Percentiles rank a stretch among this genome's conserved stretches.
phyloP scores from a whole-genome alignment of 2,113 vertebrate genomes.

The Amia ocellicauda region DNA sequence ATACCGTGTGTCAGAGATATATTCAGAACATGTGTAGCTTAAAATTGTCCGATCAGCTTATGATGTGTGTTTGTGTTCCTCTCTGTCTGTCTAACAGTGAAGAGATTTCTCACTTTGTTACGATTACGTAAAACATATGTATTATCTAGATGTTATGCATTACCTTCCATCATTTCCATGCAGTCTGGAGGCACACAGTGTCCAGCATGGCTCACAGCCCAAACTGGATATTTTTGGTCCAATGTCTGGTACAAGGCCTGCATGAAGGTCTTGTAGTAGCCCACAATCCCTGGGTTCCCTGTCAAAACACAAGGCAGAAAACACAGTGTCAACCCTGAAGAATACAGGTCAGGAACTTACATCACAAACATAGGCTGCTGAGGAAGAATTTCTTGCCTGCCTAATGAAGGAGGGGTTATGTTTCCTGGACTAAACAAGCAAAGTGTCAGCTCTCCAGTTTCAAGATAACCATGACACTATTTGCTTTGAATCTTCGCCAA shows the following conservation, averaged over 20 bases:
- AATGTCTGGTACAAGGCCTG: constrained; percentile 69
- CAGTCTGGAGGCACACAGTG: constrained; percentile 72
- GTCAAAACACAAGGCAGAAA: constrained; percentile 40
- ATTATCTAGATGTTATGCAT: background rate
- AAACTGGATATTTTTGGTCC: constrained; percentile 73
- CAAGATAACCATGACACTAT: constrained; percentile 13
- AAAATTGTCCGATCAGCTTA: background rate
- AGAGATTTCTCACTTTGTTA: background rate
- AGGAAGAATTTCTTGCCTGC: background rate
- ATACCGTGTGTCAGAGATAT: too few species aligned
- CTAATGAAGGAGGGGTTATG: constrained; percentile 4
- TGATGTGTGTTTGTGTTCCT: background rate
- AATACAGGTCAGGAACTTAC: constrained; percentile 1
- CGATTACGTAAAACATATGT: background rate
- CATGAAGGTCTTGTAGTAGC: constrained; percentile 84
- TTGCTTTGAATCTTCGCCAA: constrained; percentile 21
- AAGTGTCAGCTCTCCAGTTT: constrained; percentile 9
- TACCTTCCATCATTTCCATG: constrained; percentile 84
- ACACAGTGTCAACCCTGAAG: background rate
- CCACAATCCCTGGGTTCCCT: constrained; percentile 89
- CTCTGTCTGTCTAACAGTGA: background rate
- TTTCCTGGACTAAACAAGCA: constrained; percentile 12
- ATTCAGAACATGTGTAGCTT: too few species aligned
- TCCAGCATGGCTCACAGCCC: constrained; percentile 88
- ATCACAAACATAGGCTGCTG: constrained; percentile 10